Conservation (phyloP, 2,888 invertebrate species). For the Hyppa rectilinea region DNA sequence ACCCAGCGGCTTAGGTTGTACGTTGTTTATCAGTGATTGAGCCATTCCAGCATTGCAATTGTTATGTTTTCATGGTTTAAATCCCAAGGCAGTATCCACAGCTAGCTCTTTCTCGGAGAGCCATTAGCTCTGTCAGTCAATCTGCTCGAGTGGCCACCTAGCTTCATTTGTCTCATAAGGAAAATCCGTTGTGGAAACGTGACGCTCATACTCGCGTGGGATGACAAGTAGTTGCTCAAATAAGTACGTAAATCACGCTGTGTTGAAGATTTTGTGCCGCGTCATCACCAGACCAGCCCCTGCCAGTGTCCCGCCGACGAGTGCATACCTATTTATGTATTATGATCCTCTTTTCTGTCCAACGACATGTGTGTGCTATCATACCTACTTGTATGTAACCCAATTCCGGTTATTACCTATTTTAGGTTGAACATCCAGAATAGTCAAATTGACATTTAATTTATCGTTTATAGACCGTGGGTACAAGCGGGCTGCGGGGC, state of each 20-base stretch:
- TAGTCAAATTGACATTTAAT: conserved; percentile 21
- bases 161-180: conserved; percentile 4
- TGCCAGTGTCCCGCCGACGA: too few relatives aligned
- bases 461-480: conserved; percentile 12
- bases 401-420: neutral
- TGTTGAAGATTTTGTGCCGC: too few relatives aligned
- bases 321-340: too few relatives aligned
- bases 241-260: too few relatives aligned
- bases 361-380: neutral
- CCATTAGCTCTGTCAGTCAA: neutral
- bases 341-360: neutral
- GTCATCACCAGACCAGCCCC: neutral
- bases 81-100: neutral
- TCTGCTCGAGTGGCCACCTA: conserved; percentile 5
- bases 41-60: neutral
- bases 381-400: neutral
- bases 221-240: conserved; percentile 21
- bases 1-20: too few relatives aligned
- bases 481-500: neutral
- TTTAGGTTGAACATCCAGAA: conserved; percentile 13
- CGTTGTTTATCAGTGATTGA: too few relatives aligned
- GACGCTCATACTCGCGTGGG: conserved; percentile 6
- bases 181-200: conserved; percentile 26
- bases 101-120: neutral
- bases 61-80: neutral